Percentiles rank a stretch among this genome's conserved stretches.
Evolutionary conservation across 2,113 vertebrate genomes (phyloP).

Genomic region (Calyptomena viridis): DNA sequence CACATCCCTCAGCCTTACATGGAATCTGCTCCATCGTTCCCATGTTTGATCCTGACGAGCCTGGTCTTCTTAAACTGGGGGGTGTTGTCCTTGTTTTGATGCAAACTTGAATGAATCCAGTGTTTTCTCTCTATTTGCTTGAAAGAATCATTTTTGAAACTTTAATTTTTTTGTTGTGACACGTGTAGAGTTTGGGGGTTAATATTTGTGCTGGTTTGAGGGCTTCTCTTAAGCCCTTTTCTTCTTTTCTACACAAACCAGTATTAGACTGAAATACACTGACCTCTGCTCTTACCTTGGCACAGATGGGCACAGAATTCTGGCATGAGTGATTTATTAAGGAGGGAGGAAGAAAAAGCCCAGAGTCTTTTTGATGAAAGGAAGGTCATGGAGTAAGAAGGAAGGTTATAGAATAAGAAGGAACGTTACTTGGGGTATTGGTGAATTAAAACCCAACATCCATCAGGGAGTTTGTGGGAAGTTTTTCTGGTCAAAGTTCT

Average conservation of each 20-base stretch:
- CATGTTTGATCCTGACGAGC: fast-evolving
- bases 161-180: fast-evolving
- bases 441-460: background rate
- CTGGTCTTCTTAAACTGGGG: fast-evolving
- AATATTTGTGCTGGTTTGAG: background rate
- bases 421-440: fast-evolving
- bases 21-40: fast-evolving
- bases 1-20: background rate
- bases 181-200: background rate
- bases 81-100: background rate
- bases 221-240: background rate
- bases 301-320: background rate
- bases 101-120: background rate
- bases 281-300: background rate
- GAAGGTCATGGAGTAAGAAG: background rate
- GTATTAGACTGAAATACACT: background rate
- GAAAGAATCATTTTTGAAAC: background rate
- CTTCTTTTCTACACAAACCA: background rate
- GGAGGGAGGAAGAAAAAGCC: background rate
- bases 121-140: background rate
- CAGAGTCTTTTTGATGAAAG: background rate
- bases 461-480: background rate
- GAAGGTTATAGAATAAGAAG: background rate
- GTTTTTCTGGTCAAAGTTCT: background rate
- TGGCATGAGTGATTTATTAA: background rate